Base-by-base conservation (phyloP, 2,888 invertebrate genomes). In the Pedicia rivosa region DNA sequence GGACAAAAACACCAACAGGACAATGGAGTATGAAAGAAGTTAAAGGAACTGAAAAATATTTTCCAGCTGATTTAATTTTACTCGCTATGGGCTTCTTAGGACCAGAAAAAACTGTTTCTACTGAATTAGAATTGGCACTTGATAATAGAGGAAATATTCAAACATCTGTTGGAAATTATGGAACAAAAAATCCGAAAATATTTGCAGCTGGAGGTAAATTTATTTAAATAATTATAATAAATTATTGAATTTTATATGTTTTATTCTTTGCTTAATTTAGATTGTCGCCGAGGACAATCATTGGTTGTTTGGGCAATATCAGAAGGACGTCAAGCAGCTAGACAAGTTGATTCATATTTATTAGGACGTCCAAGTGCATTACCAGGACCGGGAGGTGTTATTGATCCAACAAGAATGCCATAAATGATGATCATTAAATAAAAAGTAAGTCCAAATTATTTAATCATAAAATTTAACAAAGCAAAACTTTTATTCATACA, bases 1-100 rank as follows among this genome's bases (percentile, higher is more conserved):
- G 95, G 95, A 74, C 70, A n/a, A 87, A 90, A 55, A 87, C 88
- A 51, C 77, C 82, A 16, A 74, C 72, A 35, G 97, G 95, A 0
- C 72, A 88, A 42, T 98, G 95, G 95, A 80, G 81, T 55, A 91
- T 95, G 88, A 68, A 73, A 41, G 88, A 95, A 65, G 62, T 84
- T 31, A 68, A 76, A 36, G 87, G 81, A 44, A 73, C 80, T 2
- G 80, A 83, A 55, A 74, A 74, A 55, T 66, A 79, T 19, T 88
- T 74, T 64, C 74, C 79, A 47, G 86, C 88, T 37, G 91, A 98
- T 57, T 67, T 98, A 43, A 87, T 95, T 38, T 68, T 98, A 43
- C 69, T 98, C 35, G 98, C 98, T 3, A 97, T 98, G 97, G 98
- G 98, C 50, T 98, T 98, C 70, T 66, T 94, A 42, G 95, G 95